These are phyloP conservation scores for Monochamus alternatus DNA, from an alignment of 2,888 invertebrate genomes.

Conservation along the genomic window DNA sequence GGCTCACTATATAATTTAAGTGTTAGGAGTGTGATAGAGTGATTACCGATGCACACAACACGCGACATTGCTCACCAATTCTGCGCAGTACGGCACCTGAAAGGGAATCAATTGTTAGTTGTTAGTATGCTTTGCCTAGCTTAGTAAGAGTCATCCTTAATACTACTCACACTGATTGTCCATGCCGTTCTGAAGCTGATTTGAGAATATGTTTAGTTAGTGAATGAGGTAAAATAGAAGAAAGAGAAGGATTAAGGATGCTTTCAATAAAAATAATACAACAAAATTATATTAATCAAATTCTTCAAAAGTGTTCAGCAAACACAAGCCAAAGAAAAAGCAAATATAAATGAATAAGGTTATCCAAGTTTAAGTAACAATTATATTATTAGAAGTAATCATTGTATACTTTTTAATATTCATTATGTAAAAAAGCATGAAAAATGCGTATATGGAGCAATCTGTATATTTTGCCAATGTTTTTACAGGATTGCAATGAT, in stretches of 20 bases:
- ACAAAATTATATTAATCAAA: too few relatives aligned
- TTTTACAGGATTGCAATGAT: too few relatives aligned
- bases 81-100: conserved; percentile 95
- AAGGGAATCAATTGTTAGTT: conserved; percentile 74
- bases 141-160: conserved; percentile 65
- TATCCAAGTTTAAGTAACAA: too few relatives aligned
- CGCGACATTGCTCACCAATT: conserved; percentile 96
- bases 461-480: too few relatives aligned
- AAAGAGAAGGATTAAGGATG: neutral
- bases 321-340: too few relatives aligned
- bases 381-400: too few relatives aligned
- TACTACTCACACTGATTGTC: conserved; percentile 62
- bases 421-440: too few relatives aligned
- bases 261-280: neutral
- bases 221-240: neutral
- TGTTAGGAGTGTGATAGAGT: conserved; percentile 79
- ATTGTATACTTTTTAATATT: too few relatives aligned
- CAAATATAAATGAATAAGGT: too few relatives aligned
- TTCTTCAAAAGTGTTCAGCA: too few relatives aligned
- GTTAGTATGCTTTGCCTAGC: conserved; percentile 71
- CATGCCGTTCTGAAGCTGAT: conserved; percentile 58
- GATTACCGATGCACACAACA: conserved; percentile 96
- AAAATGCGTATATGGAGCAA: too few relatives aligned
- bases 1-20: conserved; percentile 53
- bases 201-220: neutral